phyloP scores from a whole-genome alignment of 2,888 invertebrate genomes.

The Thysanoteuthis rhombus region DNA sequence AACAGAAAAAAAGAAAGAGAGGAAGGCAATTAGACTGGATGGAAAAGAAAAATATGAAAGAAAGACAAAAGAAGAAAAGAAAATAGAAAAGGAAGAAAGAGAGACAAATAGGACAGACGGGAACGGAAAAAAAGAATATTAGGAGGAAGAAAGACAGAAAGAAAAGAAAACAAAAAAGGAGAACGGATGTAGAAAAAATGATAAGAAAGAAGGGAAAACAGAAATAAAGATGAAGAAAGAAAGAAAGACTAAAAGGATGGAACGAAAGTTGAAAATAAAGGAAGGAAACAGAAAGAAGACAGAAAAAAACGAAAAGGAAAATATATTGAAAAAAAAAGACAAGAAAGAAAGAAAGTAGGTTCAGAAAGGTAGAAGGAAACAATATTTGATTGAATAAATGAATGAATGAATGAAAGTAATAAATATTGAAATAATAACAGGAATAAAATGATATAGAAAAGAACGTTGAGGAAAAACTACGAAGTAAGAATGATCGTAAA shows the following conservation, averaged over 20 bases:
- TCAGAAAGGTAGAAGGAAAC: background rate
- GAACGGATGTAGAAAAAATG: background rate
- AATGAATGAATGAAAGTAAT: background rate
- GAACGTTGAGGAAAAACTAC: background rate
- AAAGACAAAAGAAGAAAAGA: background rate
- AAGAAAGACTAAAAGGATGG: background rate
- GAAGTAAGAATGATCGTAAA: background rate
- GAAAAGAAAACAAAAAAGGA: background rate
- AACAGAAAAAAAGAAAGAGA: no score
- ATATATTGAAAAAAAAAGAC: no score
- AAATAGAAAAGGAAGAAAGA: background rate
- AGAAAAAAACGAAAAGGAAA: no score
- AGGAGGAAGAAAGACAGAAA: background rate
- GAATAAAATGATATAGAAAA: background rate
- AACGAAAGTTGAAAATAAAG: no score
- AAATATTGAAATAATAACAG: background rate
- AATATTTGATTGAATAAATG: no score
- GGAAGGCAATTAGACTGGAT: no score
- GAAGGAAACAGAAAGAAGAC: no score
- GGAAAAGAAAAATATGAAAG: background rate
- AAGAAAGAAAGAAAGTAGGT: background rate
- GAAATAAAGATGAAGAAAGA: background rate
- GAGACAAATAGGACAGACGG: background rate
- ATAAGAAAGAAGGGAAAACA: background rate
- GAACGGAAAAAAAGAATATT: background rate